phyloP scores from a whole-genome alignment of 1,140 invertebrate species.

The Cecropterus lyciades region DNA sequence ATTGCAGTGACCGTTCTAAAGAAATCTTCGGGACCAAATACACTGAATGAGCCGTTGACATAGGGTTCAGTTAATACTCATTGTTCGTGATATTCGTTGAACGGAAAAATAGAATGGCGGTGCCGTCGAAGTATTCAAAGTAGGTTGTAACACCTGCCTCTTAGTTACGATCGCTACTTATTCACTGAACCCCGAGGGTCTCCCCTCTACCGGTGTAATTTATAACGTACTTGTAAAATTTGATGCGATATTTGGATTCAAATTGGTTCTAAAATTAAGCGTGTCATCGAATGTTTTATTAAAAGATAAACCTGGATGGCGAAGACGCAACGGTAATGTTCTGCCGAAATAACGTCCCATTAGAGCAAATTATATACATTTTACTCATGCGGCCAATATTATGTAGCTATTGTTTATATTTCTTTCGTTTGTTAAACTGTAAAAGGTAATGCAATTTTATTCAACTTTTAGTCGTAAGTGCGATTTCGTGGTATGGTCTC shows the following conservation, averaged over 20 bases:
- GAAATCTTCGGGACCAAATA: constrained; percentile 24
- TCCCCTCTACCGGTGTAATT: constrained; percentile 11
- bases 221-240: constrained; percentile 22
- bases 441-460: no score
- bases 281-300: not conserved
- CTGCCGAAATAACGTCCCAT: constrained; percentile 6
- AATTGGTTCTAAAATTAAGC: not conserved
- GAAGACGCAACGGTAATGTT: not conserved
- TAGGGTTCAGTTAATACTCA: constrained; percentile 26
- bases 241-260: not conserved
- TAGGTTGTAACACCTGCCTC: constrained; percentile 34
- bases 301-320: not conserved
- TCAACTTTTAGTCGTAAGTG: no score
- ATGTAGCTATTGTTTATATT: not conserved
- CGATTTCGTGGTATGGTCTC: no score
- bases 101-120: constrained; percentile 30
- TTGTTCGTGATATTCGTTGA: constrained; percentile 33
- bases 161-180: constrained; percentile 31
- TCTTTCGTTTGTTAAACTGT: no score
- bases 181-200: constrained; percentile 24
- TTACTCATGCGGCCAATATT: not conserved
- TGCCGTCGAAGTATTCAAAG: constrained; percentile 30
- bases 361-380: constrained; percentile 12
- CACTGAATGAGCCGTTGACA: constrained; percentile 15
- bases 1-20: constrained; percentile 19